Evolutionary conservation across 2,888 invertebrate genomes (phyloP), one percentile per base, ranked within the genome.

Genomic region (Gryllus longicercus): DNA sequence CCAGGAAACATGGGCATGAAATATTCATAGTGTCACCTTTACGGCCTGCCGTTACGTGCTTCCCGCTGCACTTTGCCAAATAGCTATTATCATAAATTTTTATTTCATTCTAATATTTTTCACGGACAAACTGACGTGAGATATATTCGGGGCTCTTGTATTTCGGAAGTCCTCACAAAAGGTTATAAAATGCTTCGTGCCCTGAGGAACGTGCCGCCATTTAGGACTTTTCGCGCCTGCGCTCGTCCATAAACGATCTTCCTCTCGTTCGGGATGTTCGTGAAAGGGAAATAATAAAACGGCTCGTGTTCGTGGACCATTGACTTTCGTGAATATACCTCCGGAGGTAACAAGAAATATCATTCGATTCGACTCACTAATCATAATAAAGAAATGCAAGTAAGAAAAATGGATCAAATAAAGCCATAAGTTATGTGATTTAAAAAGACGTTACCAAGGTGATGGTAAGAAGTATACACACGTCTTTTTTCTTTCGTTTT

Each of bases 61-160:
- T 63, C n/a, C 63, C 11, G 14, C 63, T 63, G 63, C 63, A 63
- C n/a, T 63, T 63, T 63, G 63, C 63, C 63, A 63, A 63, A 63
- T 63, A 63, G 63, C 63, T 63, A 63, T 63, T 63, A 63, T 63
- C 63, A 63, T 63, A 63, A 63, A 63, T 63, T 63, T 63, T 63
- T 63, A 63, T 63, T 63, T 63, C 14, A 63, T 63, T 63, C 63
- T 63, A n/a, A 63, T 63, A 63, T 63, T n/a, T 63, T 63, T 63
- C 63, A 16, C 63, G 8, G 63, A 14, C 21, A 63, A 63, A 63
- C 63, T 63, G n/a, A n/a, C 63, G 8, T 14, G 63, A 63, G 12
- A 63, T 63, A 63, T 63, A 63, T 63, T n/a, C 63, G 14, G 63
- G 63, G n/a, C 63, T 14, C 63, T 16, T 63, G 63, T 38, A 38